Conservation (phyloP, 1,140 invertebrate genomes). For the Hetaerina americana region DNA sequence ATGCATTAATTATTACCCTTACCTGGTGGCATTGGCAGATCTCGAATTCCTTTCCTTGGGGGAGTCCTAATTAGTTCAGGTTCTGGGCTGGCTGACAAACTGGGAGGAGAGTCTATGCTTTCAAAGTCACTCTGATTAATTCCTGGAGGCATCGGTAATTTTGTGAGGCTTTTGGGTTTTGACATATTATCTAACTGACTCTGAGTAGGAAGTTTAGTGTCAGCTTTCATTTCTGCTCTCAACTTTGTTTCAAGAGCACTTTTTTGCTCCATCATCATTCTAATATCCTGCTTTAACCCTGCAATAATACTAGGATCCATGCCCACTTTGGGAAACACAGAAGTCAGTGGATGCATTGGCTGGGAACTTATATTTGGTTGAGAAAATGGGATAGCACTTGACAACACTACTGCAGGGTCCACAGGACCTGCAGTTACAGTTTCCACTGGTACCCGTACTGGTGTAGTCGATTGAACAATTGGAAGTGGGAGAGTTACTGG, state of each 20-base stretch:
- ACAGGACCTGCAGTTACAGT: background rate
- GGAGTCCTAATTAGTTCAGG: slow-evolving; percentile 30
- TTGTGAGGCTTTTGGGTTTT: slow-evolving; percentile 34
- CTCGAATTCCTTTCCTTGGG: slow-evolving; percentile 60
- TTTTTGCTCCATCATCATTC: background rate
- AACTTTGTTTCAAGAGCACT: background rate
- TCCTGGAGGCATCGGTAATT: slow-evolving; percentile 70
- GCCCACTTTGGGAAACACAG: background rate
- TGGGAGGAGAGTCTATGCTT: slow-evolving; percentile 54
- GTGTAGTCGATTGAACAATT: background rate
- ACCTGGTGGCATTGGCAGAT: slow-evolving; percentile 81
- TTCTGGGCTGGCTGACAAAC: slow-evolving; percentile 42
- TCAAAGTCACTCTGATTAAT: slow-evolving; percentile 66
- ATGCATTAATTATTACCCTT: too few species aligned
- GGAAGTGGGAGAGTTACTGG: background rate
- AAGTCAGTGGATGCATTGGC: background rate
- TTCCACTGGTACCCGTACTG: background rate
- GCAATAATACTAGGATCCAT: background rate
- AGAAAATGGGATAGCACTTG: background rate
- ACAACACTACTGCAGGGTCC: background rate
- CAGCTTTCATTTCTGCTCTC: background rate
- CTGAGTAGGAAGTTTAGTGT: background rate
- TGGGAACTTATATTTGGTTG: background rate
- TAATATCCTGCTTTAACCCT: background rate
- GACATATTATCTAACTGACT: background rate